phyloP scores from a whole-genome alignment of 2,113 vertebrate species.

The Cottus gobio region DNA sequence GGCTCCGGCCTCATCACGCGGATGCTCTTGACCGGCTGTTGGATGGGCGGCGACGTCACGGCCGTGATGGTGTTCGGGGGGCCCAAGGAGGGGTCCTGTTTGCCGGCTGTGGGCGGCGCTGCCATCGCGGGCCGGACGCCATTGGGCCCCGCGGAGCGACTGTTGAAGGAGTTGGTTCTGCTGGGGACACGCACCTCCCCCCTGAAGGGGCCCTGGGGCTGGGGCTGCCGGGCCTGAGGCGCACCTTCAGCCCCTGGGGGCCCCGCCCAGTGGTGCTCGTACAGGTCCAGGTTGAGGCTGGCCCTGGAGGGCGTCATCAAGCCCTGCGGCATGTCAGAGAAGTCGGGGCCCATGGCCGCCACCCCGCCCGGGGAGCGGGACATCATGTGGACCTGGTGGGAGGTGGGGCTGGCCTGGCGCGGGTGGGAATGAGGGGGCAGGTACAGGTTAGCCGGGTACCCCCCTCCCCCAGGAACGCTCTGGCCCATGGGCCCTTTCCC shows the following conservation, averaged over 20 bases:
- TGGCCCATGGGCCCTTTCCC: conserved; percentile 87
- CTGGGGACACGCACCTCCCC: conserved; percentile 89
- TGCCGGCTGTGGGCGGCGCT: conserved; percentile 71
- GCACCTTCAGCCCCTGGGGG: conserved; percentile 87
- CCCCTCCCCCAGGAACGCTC: conserved; percentile 74
- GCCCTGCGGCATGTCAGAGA: conserved; percentile 88
- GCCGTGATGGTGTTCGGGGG: conserved; percentile 94
- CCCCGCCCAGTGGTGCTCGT: conserved; percentile 89
- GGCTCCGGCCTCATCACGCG: conserved; percentile 95
- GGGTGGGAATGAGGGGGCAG: conserved; percentile 88
- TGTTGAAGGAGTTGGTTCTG: conserved; percentile 95
- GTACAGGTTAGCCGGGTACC: conserved; percentile 86
- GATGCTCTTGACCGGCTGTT: conserved; percentile 97
- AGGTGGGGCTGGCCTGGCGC: conserved; percentile 89
- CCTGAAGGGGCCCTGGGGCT: conserved; percentile 88
- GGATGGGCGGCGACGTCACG: conserved; percentile 94
- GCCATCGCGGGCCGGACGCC: conserved; percentile 84
- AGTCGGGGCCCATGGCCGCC: conserved; percentile 84
- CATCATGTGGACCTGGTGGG: conserved; percentile 91
- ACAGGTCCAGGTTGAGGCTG: conserved; percentile 94
- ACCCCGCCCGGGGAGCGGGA: conserved; percentile 84
- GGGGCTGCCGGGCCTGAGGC: conserved; percentile 78
- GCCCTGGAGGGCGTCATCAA: conserved; percentile 89
- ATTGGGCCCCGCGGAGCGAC: conserved; percentile 85
- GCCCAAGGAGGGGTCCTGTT: conserved; percentile 85